These are phyloP conservation scores for Rhagoletis zephyria DNA, from an alignment of 1,140 invertebrate genomes.

Conservation along the genomic window DNA sequence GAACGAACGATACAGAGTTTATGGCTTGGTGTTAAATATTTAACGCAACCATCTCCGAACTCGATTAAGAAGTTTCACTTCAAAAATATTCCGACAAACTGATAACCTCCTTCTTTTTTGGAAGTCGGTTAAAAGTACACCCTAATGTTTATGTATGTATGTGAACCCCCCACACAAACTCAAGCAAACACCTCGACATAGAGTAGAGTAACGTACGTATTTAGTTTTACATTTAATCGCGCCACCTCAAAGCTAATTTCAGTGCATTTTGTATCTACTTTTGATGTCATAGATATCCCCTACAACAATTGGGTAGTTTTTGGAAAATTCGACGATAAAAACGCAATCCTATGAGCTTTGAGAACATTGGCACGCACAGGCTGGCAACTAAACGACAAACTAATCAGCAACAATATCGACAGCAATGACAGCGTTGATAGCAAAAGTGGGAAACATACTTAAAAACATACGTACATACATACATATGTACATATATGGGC, in stretches of 20 bases:
- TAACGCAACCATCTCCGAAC: too few relatives aligned
- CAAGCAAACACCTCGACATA: background rate
- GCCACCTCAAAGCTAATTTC: constrained; percentile 10
- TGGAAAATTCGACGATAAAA: constrained; percentile 25
- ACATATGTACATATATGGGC: too few relatives aligned
- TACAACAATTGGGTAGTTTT: constrained; percentile 31
- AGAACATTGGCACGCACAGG: background rate
- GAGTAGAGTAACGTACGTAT: background rate
- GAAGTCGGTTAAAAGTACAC: too few relatives aligned
- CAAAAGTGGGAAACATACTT: background rate
- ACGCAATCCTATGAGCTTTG: constrained; percentile 24
- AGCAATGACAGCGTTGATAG: background rate
- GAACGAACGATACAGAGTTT: too few relatives aligned
- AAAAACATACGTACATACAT: too few relatives aligned
- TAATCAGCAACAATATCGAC: constrained; percentile 25
- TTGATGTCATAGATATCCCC: background rate
- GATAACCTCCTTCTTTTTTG: too few relatives aligned
- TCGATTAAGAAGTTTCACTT: too few relatives aligned
- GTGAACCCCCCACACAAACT: background rate
- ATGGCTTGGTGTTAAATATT: too few relatives aligned
- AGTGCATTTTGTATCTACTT: background rate
- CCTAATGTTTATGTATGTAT: background rate
- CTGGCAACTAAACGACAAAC: constrained; percentile 14
- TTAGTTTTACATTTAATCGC: background rate
- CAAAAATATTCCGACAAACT: too few relatives aligned